Conservation (phyloP, 2,888 invertebrate species). For the Hyalella azteca region DNA sequence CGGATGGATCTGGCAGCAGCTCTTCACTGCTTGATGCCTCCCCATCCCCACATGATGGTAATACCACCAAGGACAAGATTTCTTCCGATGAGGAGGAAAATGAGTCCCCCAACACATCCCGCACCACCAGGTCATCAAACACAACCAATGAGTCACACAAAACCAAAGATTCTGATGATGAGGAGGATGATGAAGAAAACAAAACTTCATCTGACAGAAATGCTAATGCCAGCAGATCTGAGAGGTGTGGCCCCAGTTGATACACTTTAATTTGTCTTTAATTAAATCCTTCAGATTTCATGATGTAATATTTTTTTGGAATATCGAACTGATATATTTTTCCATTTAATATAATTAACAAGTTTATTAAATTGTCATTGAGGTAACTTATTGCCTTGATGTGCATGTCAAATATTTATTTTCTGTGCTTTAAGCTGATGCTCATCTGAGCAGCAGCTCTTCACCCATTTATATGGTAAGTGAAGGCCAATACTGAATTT, state of each 20-base stretch:
- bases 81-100: slow-evolving; percentile 31
- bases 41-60: not conserved
- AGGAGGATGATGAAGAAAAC: slow-evolving; percentile 3
- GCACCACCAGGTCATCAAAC: slow-evolving; percentile 19
- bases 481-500: too few species aligned
- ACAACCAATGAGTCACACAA: not conserved
- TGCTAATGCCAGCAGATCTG: not conserved
- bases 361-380: too few species aligned
- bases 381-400: too few species aligned
- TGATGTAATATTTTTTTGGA: not conserved
- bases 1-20: slow-evolving; percentile 45
- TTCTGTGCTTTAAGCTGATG: too few species aligned
- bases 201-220: not conserved
- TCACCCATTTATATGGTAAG: too few species aligned
- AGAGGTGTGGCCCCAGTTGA: not conserved
- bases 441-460: too few species aligned
- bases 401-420: too few species aligned
- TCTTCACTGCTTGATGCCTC: slow-evolving; percentile 35
- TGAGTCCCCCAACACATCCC: slow-evolving; percentile 24
- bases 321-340: too few species aligned
- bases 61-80: slow-evolving; percentile 20
- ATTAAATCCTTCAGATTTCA: not conserved
- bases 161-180: slow-evolving; percentile 10
- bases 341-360: too few species aligned
- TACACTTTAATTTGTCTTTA: not conserved